A percentile compares a stretch with the other conserved stretches of the same genome.
Evolutionary conservation across 2,113 vertebrate genomes (phyloP).

Genomic region (Semicossyphus pulcher): DNA sequence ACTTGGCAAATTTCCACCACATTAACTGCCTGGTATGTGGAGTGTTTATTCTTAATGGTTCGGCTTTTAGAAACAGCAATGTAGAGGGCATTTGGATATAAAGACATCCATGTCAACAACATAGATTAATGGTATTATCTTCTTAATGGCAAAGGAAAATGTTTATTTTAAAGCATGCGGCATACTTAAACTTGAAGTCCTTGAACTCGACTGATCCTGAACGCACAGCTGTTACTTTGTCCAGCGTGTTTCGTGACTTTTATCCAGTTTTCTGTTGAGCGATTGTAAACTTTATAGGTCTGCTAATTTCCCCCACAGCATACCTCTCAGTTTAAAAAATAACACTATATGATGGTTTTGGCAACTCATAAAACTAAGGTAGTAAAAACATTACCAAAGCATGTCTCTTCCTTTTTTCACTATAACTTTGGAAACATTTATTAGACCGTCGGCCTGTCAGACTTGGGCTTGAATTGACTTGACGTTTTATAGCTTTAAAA

Average conservation of each 20-base stretch:
- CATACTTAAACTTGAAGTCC: neutral
- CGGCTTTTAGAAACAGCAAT: constrained; percentile 46
- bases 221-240: constrained; percentile 21
- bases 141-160: neutral
- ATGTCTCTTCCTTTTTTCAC: constrained; percentile 47
- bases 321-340: constrained; percentile 34
- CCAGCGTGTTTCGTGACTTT: neutral
- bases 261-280: constrained; percentile 5
- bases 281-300: constrained; percentile 5
- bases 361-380: constrained; percentile 43
- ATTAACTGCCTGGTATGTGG: constrained; percentile 63
- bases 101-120: constrained; percentile 42
- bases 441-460: constrained; percentile 58
- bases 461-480: constrained; percentile 49
- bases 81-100: constrained; percentile 35
- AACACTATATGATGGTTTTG: constrained; percentile 54
- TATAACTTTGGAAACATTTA: constrained; percentile 66
- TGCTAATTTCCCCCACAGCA: constrained; percentile 3
- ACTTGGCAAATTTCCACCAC: constrained; percentile 70
- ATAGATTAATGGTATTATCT: constrained; percentile 28
- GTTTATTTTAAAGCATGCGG: constrained; percentile 31
- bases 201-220: neutral
- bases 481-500: constrained; percentile 63
- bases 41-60: constrained; percentile 59
- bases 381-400: constrained; percentile 68